A percentile compares a stretch with the other conserved stretches of the same genome.
Conservation (phyloP, 1,140 invertebrate genomes). For the Nephila pilipes region DNA sequence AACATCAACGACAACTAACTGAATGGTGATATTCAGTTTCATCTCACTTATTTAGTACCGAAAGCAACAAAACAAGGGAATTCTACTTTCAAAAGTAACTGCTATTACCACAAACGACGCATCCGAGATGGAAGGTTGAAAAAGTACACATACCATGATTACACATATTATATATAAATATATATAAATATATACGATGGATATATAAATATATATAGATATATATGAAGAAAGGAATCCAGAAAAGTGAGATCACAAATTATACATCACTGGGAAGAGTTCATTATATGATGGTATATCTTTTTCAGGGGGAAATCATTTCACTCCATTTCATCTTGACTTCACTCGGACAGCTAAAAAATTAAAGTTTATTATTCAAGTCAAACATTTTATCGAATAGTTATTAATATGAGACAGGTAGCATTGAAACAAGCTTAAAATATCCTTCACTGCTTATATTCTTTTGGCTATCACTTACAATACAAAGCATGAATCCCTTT, state of each 20-base stretch:
- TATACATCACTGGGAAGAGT: constrained; percentile 45
- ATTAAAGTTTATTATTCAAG: too few species aligned
- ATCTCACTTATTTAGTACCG: background rate
- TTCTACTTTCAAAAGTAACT: background rate
- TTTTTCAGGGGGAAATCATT: background rate
- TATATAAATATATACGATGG: background rate
- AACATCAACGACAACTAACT: constrained; percentile 16
- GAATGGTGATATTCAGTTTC: background rate
- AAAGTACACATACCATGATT: constrained; percentile 3
- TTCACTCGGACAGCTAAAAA: constrained; percentile 49
- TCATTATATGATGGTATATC: constrained; percentile 1
- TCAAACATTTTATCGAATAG: too few species aligned
- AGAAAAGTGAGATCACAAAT: constrained; percentile 28
- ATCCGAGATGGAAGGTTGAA: constrained; percentile 3
- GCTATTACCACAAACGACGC: background rate
- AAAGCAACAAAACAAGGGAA: constrained; percentile 22
- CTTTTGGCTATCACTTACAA: background rate
- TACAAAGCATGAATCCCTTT: too few species aligned
- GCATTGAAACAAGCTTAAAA: background rate
- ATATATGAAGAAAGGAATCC: background rate
- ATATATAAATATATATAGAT: constrained; percentile 7
- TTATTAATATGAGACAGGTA: too few species aligned
- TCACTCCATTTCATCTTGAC: background rate
- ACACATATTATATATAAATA: constrained; percentile 1
- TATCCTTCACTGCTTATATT: background rate